A percentile compares a stretch with the other conserved stretches of the same genome.
Conservation (phyloP, 1,140 invertebrate genomes). For the Orchesella cincta region DNA sequence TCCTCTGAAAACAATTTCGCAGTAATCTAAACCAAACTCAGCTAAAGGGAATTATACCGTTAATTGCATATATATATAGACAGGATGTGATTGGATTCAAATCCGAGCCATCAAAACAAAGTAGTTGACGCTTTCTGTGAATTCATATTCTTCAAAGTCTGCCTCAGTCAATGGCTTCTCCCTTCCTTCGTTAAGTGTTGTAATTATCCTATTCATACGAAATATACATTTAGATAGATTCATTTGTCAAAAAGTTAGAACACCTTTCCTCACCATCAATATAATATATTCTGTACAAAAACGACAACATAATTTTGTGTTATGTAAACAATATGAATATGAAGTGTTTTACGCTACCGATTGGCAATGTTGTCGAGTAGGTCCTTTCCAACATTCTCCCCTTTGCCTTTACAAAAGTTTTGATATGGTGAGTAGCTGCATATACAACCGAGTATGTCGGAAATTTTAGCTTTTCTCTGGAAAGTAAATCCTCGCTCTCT, state of each 20-base stretch:
- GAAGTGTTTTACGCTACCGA: background rate
- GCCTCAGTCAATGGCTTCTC: background rate
- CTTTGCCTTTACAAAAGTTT: background rate
- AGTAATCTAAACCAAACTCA: too few species aligned
- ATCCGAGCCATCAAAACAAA: conserved; percentile 6
- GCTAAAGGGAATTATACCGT: background rate
- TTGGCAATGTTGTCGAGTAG: background rate
- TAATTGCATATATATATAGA: background rate
- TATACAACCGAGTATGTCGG: background rate
- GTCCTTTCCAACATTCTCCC: background rate
- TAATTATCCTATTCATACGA: conserved; percentile 14
- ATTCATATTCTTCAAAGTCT: background rate
- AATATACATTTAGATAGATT: background rate
- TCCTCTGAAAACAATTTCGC: too few species aligned
- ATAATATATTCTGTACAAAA: too few species aligned
- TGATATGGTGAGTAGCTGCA: background rate
- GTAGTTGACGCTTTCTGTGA: background rate
- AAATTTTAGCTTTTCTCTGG: background rate
- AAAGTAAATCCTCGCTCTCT: background rate
- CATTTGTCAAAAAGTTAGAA: too few species aligned
- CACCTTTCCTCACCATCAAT: too few species aligned
- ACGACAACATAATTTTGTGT: too few species aligned
- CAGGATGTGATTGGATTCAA: background rate
- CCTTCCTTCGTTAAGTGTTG: background rate
- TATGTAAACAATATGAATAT: too few species aligned